Percentiles rank a stretch among this genome's conserved stretches.
phyloP scores from a whole-genome alignment of 2,797 vertebrate genomes.

The Buceros bicornis region DNA sequence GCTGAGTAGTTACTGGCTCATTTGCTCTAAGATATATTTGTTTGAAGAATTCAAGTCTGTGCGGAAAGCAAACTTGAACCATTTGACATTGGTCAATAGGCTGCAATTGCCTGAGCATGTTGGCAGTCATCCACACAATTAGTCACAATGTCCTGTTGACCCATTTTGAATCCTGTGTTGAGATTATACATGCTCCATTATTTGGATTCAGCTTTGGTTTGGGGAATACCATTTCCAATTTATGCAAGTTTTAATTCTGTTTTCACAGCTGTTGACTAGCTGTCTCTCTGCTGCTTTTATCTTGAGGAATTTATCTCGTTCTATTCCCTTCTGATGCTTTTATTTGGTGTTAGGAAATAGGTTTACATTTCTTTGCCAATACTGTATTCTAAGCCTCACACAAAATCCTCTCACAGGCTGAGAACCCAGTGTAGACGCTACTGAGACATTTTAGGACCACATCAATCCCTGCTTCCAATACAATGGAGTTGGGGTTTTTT shows the following conservation, averaged over 20 bases:
- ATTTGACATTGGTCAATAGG: slow-evolving; percentile 69
- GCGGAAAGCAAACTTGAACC: slow-evolving; percentile 50
- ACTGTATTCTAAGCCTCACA: not conserved
- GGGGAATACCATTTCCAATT: slow-evolving; percentile 28
- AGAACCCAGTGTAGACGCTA: not conserved
- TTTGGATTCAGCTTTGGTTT: slow-evolving; percentile 48
- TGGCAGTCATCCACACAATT: slow-evolving; percentile 51
- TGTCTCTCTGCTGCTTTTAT: slow-evolving; percentile 29
- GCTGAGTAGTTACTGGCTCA: slow-evolving; percentile 32
- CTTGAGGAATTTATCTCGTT: slow-evolving; percentile 34
- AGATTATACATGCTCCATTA: slow-evolving; percentile 25
- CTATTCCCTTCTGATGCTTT: not conserved
- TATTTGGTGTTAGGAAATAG: slow-evolving; percentile 29
- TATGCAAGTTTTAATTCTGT: slow-evolving; percentile 59
- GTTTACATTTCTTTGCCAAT: slow-evolving; percentile 20
- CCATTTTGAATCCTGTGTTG: slow-evolving; percentile 45
- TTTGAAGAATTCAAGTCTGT: slow-evolving; percentile 51
- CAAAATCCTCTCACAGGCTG: slow-evolving; percentile 9
- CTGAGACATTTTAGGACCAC: not conserved
- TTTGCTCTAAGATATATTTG: slow-evolving; percentile 56
- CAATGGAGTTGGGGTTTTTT: not conserved
- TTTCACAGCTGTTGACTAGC: slow-evolving; percentile 51
- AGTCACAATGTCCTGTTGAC: slow-evolving; percentile 11
- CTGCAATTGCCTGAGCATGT: slow-evolving; percentile 14
- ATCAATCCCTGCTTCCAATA: not conserved